Conservation (phyloP, 2,113 vertebrate genomes). For the Bothrops jararaca region DNA sequence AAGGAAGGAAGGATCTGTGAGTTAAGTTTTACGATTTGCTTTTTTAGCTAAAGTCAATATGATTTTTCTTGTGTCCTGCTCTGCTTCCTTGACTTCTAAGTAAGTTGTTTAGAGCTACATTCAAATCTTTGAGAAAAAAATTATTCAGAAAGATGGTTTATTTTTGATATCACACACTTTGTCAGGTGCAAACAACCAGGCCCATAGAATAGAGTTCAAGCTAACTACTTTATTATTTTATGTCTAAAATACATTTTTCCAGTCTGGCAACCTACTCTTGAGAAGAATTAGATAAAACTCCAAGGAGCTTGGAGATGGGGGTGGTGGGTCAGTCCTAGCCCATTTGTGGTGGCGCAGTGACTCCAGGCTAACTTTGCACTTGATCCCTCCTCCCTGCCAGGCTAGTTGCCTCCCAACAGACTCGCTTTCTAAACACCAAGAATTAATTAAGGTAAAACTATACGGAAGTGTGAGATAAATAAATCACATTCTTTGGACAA, state of each 20-base stretch:
- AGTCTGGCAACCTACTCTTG: neutral
- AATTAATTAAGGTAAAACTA: neutral
- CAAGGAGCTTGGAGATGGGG: too few relatives aligned
- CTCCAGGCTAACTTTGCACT: neutral
- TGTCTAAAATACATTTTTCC: neutral
- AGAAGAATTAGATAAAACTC: neutral
- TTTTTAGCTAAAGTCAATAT: neutral
- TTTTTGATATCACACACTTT: neutral
- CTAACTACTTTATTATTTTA: neutral
- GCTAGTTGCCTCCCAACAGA: neutral
- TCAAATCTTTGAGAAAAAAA: too few relatives aligned
- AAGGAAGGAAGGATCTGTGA: neutral
- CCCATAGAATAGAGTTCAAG: too few relatives aligned
- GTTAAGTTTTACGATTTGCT: neutral
- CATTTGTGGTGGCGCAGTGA: neutral
- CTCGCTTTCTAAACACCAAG: constrained; percentile 6
- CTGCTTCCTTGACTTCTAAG: neutral
- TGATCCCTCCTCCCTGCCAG: neutral
- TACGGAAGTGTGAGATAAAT: neutral
- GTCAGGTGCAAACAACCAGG: neutral
- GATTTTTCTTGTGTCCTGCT: neutral
- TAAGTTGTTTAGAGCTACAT: neutral
- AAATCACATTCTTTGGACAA: neutral
- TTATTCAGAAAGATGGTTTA: neutral
- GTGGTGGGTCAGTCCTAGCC: neutral